Conservation (phyloP, 2,113 vertebrate genomes). For the Gymnocephalus cernua region DNA sequence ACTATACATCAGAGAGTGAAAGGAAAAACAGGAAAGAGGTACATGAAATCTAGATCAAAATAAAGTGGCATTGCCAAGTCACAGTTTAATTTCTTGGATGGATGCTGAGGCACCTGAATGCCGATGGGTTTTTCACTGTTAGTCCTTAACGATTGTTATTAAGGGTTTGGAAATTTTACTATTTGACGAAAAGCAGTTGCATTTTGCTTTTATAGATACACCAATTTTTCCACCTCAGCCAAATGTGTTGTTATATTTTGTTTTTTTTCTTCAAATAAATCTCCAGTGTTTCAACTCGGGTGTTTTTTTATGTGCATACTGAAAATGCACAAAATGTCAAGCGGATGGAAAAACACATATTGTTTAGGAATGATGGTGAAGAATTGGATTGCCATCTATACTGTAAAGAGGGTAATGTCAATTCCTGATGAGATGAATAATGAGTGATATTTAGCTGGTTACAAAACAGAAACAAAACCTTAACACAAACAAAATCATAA, state of each 20-base stretch:
- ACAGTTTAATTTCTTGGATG: background rate
- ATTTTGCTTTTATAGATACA: background rate
- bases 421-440: background rate
- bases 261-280: background rate
- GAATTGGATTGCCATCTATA: background rate
- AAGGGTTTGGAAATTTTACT: background rate
- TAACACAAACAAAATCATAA: background rate
- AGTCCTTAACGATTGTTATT: background rate
- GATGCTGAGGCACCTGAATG: conserved; percentile 4
- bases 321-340: too few relatives aligned
- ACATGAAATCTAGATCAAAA: background rate
- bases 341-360: background rate
- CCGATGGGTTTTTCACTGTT: background rate
- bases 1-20: background rate
- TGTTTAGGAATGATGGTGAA: background rate
- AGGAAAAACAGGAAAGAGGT: conserved; percentile 23
- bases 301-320: background rate
- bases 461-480: background rate
- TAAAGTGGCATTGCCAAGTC: background rate
- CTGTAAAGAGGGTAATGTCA: background rate
- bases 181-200: background rate
- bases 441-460: background rate
- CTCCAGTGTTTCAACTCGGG: background rate
- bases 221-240: background rate
- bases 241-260: too few relatives aligned